Evolutionary conservation across 2,888 invertebrate genomes (phyloP), one percentile per base, ranked within the genome.

Genomic region (Pycnomerus fuliginosus): DNA sequence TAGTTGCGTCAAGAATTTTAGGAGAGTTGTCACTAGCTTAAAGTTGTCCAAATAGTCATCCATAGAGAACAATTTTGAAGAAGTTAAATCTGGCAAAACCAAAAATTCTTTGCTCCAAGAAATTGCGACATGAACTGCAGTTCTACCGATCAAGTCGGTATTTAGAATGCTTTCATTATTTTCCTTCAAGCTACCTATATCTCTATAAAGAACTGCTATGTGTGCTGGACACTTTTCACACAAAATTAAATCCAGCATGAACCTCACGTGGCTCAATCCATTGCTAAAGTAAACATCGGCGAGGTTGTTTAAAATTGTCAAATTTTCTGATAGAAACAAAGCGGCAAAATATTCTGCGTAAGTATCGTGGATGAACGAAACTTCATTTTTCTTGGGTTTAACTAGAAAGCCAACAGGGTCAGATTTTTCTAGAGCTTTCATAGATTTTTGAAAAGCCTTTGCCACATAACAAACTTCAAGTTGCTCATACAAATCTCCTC

Each of bases 311-410:
- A 34, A n/a, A 11, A 15, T 1, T 10, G n/a, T 13, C 7, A 10
- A 24, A 23, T 34, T 12, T 34, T 24, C 16, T 2, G 27, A 14
- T 7, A 35, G 8, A 15, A 27, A 16, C 4, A 12, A 10, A 2
- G 35, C 35, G 2, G 22, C 27, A 27, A 35, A 35, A 11, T 16
- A 35, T 13, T 35, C 35, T 1, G 16, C 27, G 13, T 25, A 25
- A 2, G 35, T 17, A 14, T 25, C 11, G 17, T 35, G 35, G 3
- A 25, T 8, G 13, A 35, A 35, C 3, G 2, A 10, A 3, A 27
- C 27, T 11, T 3, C 10, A n/a, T 7, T 3, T 14, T 25, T 15
- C 10, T 35, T 14, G 3, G 27, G 10, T n/a, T 24, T 13, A 2
- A 16, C 17, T 1, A n/a, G 14, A 16, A 16, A 10, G 16, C 16